phyloP scores from a whole-genome alignment of 2,888 invertebrate genomes.

The Polylopha cassiicola region DNA sequence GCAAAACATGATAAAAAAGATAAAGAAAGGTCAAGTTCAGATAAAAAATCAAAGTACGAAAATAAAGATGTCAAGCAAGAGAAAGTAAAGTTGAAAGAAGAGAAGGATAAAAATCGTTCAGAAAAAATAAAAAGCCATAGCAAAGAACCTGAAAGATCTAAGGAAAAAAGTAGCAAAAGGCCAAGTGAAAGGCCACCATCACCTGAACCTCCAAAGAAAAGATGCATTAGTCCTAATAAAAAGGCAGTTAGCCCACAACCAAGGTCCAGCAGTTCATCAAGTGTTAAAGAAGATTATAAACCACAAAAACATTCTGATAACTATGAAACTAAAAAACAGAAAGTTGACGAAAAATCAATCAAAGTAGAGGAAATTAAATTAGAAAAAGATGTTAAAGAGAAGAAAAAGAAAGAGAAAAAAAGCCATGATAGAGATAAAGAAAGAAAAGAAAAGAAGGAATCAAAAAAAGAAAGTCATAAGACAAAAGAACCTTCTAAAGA shows the following conservation, averaged over 20 bases:
- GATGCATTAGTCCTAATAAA: conserved; percentile 54
- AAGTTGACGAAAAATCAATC: conserved; percentile 68
- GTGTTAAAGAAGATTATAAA: conserved; percentile 66
- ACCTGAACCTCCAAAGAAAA: conserved; percentile 60
- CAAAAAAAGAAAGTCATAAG: conserved; percentile 76
- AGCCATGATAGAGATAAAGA: conserved; percentile 81
- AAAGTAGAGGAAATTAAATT: conserved; percentile 72
- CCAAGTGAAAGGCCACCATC: conserved; percentile 60
- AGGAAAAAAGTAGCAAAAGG: conserved; percentile 75
- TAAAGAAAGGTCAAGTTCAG: conserved; percentile 68
- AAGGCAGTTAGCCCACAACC: conserved; percentile 55
- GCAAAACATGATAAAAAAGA: conserved; percentile 75
- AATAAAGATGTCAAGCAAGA: conserved; percentile 65
- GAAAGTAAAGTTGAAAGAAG: conserved; percentile 68
- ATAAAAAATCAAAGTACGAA: conserved; percentile 71
- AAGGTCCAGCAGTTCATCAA: conserved; percentile 62
- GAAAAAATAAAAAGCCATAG: conserved; percentile 72
- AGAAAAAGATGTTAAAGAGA: conserved; percentile 73
- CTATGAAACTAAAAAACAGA: conserved; percentile 55
- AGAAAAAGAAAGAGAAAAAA: conserved; percentile 80
- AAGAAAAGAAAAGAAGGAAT: conserved; percentile 75
- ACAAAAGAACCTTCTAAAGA: conserved; percentile 65
- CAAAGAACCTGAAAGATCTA: conserved; percentile 76
- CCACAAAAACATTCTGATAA: conserved; percentile 49
- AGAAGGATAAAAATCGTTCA: conserved; percentile 66